phyloP scores from a whole-genome alignment of 1,140 invertebrate genomes.

The Procambarus virginalis region DNA sequence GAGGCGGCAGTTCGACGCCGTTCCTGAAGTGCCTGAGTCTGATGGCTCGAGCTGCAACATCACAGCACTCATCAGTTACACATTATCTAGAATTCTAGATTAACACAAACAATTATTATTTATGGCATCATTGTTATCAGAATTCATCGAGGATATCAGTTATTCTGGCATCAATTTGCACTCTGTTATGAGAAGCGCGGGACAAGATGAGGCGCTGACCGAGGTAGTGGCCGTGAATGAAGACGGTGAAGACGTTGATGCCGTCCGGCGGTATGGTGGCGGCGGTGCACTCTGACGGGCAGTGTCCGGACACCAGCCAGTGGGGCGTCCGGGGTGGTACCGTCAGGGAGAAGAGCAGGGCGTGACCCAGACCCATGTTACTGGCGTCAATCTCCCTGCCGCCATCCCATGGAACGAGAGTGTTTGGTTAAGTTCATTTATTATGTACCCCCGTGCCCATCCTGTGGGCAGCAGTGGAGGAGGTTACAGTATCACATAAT shows the following conservation, averaged over 20 bases:
- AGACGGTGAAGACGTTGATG: conserved; percentile 83
- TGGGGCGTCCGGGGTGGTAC: conserved; percentile 41
- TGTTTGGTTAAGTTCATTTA: conserved; percentile 14
- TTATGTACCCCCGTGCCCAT: too few species aligned
- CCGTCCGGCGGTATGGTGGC: conserved; percentile 34
- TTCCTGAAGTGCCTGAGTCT: conserved; percentile 56
- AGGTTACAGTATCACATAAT: too few species aligned
- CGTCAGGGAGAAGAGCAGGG: conserved; percentile 52
- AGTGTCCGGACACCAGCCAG: conserved; percentile 62
- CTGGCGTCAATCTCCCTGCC: conserved; percentile 28
- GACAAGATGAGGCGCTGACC: conserved; percentile 50
- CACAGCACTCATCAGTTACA: too few species aligned
- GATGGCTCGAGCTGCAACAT: conserved; percentile 42
- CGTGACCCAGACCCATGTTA: conserved; percentile 52
- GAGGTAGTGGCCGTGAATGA: conserved; percentile 80
- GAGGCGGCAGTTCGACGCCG: conserved; percentile 21
- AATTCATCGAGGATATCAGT: too few species aligned
- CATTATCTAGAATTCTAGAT: too few species aligned
- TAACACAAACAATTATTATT: too few species aligned
- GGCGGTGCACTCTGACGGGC: conserved; percentile 44
- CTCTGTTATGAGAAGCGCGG: too few species aligned
- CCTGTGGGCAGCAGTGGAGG: too few species aligned
- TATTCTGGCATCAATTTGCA: too few species aligned
- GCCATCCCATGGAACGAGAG: neutral
- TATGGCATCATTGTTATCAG: too few species aligned